Evolutionary conservation across 2,113 vertebrate species (phyloP).

Genomic region (Cervus canadensis): DNA sequence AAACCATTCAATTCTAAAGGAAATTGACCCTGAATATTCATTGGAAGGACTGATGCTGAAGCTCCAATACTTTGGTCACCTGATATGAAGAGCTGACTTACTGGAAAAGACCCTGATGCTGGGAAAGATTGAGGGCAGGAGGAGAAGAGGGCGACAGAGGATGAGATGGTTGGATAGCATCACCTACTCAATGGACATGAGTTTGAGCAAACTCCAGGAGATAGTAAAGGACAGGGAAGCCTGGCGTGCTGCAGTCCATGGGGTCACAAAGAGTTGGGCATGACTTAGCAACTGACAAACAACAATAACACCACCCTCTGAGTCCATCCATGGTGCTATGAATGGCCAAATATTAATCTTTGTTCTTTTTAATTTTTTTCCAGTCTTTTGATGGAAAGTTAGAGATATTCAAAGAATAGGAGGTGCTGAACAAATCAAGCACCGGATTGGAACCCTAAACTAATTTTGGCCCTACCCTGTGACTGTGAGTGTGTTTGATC

Average conservation of each 20-base stretch:
- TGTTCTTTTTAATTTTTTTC: background rate
- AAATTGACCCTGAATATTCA: background rate
- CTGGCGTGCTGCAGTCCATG: background rate
- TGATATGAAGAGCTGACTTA: background rate
- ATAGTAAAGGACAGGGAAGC: background rate
- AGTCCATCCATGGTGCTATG: background rate
- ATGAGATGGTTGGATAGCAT: background rate
- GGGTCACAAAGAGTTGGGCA: background rate
- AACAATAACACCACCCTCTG: background rate
- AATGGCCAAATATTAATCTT: background rate
- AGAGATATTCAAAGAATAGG: background rate
- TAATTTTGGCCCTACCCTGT: background rate
- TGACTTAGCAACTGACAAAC: background rate
- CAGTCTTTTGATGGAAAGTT: background rate
- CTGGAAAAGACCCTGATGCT: background rate
- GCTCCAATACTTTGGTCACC: background rate
- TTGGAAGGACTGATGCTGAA: background rate
- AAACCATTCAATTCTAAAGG: background rate
- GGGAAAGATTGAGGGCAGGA: background rate
- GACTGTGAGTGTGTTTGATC: background rate
- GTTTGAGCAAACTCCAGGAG: background rate
- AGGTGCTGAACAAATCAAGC: background rate
- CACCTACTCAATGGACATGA: background rate
- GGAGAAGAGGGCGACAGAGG: background rate
- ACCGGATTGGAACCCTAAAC: background rate